These are phyloP conservation scores for Rattus norvegicus DNA, from an alignment of 2,113 vertebrate genomes.

Conservation along the genomic window DNA sequence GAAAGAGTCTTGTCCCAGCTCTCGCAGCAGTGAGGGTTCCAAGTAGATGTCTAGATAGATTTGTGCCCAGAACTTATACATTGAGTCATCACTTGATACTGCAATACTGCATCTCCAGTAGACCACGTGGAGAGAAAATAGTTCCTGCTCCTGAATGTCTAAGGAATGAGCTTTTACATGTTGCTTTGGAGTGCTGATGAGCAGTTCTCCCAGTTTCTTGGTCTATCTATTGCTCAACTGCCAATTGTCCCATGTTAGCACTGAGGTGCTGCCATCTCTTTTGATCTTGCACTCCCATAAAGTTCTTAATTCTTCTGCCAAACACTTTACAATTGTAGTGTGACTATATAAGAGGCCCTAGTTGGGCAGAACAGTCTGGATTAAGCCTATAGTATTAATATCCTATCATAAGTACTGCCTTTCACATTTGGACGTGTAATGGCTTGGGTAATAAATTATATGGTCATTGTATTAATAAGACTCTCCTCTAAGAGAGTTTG, in stretches of 20 bases:
- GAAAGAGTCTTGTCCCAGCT: background rate
- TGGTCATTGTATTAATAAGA: background rate
- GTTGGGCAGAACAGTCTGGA: background rate
- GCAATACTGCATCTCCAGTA: background rate
- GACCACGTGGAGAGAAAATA: background rate
- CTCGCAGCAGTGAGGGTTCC: background rate
- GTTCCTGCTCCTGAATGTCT: background rate
- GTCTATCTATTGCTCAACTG: background rate
- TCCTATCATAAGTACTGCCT: background rate
- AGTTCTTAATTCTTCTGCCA: background rate
- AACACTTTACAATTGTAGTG: background rate
- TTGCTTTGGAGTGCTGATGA: background rate
- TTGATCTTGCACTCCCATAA: background rate
- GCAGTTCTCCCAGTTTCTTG: background rate
- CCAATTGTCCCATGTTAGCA: background rate
- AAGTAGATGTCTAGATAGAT: background rate
- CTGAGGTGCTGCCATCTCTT: background rate
- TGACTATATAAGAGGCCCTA: background rate
- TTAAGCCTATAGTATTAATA: background rate
- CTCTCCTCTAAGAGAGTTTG: background rate
- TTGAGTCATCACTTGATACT: no score
- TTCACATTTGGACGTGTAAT: background rate
- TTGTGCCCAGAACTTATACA: background rate
- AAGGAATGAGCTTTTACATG: background rate
- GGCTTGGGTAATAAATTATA: slow-evolving; percentile 24